Evolutionary conservation across 1,140 invertebrate genomes (phyloP), one percentile per base, ranked within the genome.

Genomic region (Bombus soroeensis): DNA sequence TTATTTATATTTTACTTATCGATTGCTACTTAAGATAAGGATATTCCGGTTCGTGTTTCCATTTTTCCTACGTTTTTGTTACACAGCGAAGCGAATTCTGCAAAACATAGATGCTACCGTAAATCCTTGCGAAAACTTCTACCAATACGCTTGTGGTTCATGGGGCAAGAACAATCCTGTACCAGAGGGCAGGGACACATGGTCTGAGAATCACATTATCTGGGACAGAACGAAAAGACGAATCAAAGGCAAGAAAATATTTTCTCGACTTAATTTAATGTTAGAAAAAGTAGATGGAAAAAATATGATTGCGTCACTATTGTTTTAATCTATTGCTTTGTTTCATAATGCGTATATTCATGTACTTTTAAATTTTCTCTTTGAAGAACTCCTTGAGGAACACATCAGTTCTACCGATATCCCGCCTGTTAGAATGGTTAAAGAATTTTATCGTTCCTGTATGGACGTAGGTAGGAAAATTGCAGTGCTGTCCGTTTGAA

Each of bases 371-470:
- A 34, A 78, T 37, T 37, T 34, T 79, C 13, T 72, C 5, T 34
- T 70, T 80, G 10, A 76, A 91, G 90, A 85, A 13, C 64, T 91
- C 72, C 89, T 92, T n/a, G 88, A 91, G 62, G 86, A 81, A 34
- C 8, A 41, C 0, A 71, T 83, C 6, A 77, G 88, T 34, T 15
- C 68, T 15, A 47, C 62, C 39, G 91, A 92, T 34, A 89, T 90
- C 57, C 39, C 68, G 5, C 91, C 90, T 5, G 66, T 92, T 13
- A 89, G 70, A 79, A 81, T 89, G 83, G 83, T 87, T 2, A 91
- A 80, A 47, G 88, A 88, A 72, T 86, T 89, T 72, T 92, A 91
- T 71, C 86, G 79, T 28, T 88, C 90, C 12, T 92, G 91, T 37
- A 91, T 91, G 88, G 72, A 91, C 41, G 71, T 68, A 83, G 89